Percentiles rank a stretch among this genome's conserved stretches.
phyloP scores from a whole-genome alignment of 1,140 invertebrate species.

The Harlomillsia oculata region DNA sequence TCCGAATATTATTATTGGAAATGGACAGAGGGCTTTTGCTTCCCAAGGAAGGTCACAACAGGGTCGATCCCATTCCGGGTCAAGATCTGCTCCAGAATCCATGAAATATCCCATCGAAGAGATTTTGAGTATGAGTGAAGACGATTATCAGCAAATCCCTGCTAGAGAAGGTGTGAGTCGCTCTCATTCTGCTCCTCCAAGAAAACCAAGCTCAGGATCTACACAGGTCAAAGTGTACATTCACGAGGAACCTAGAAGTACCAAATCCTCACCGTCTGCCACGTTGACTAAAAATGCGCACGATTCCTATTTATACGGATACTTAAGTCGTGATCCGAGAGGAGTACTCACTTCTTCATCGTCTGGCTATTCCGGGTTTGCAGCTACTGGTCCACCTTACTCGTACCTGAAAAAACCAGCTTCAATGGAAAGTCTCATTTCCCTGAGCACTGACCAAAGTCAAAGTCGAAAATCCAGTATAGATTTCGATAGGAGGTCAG shows the following conservation, averaged over 20 bases:
- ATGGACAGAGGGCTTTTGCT: neutral
- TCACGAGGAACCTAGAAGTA: constrained; percentile 39
- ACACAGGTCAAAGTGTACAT: constrained; percentile 46
- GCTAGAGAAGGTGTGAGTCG: neutral
- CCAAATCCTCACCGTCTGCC: constrained; percentile 25
- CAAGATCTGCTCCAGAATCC: neutral
- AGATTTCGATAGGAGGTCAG: constrained; percentile 33
- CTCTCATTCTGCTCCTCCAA: neutral
- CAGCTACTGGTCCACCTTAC: constrained; percentile 17
- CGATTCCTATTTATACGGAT: constrained; percentile 35
- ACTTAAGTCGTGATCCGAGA: constrained; percentile 7
- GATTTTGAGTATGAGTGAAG: constrained; percentile 39
- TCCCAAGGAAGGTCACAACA: neutral
- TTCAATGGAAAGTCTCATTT: constrained; percentile 32
- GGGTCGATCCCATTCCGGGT: neutral
- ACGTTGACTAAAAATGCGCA: constrained; percentile 27
- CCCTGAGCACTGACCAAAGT: constrained; percentile 15
- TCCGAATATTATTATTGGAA: neutral
- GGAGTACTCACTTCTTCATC: constrained; percentile 29
- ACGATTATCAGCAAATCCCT: constrained; percentile 54
- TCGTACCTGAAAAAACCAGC: constrained; percentile 19
- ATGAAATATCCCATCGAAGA: neutral
- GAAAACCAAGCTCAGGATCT: neutral
- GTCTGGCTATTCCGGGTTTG: constrained; percentile 22
- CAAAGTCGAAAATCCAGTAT: constrained; percentile 32